phyloP scores from a whole-genome alignment of 2,888 invertebrate genomes.

The Nomada ferruginata region DNA sequence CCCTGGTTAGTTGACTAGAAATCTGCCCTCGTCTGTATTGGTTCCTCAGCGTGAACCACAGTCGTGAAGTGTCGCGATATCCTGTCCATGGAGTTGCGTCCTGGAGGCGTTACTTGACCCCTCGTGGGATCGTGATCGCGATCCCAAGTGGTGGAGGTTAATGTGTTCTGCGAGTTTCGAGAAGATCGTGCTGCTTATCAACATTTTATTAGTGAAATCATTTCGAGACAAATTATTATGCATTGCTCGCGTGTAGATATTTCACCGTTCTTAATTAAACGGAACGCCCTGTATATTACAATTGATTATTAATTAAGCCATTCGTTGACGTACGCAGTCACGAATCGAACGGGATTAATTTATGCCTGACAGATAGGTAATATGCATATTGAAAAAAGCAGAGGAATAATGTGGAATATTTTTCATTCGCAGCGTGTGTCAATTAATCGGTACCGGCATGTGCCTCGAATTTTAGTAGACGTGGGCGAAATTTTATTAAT shows the following conservation, averaged over 20 bases:
- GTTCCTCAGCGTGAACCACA: neutral
- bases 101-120: too few relatives aligned
- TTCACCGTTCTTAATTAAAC: too few relatives aligned
- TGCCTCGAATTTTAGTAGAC: constrained; percentile 3
- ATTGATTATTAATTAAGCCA: too few relatives aligned
- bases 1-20: neutral
- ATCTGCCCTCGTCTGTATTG: neutral
- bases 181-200: too few relatives aligned
- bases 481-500: constrained; percentile 17
- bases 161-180: too few relatives aligned
- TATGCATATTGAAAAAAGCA: neutral
- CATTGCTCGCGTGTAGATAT: too few relatives aligned
- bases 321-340: neutral
- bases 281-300: too few relatives aligned
- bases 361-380: neutral
- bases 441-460: neutral
- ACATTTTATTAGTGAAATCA: too few relatives aligned
- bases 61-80: neutral
- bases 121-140: too few relatives aligned
- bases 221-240: too few relatives aligned
- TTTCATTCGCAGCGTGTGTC: neutral
- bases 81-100: too few relatives aligned
- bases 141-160: too few relatives aligned
- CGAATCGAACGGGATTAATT: neutral
- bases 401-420: neutral